Evolutionary conservation across 1,140 invertebrate genomes (phyloP).

Genomic region (Mycetomoellerius zeteki): DNA sequence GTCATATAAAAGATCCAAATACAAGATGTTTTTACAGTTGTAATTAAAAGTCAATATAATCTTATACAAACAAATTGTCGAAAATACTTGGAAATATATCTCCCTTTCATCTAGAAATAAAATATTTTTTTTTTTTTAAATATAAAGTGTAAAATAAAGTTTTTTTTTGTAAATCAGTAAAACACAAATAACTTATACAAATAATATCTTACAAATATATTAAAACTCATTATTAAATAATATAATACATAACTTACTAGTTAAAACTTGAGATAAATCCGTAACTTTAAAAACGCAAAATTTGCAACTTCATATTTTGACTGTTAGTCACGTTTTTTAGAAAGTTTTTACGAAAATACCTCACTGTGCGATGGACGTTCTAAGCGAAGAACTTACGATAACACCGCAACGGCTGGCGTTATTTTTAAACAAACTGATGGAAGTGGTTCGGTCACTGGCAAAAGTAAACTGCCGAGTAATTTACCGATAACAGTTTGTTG

Average conservation of each 20-base stretch:
- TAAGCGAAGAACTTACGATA: constrained; percentile 59
- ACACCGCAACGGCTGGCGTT: constrained; percentile 38
- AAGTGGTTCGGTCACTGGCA: constrained; percentile 46
- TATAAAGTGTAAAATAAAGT: neutral
- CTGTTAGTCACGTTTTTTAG: neutral
- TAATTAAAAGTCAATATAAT: neutral
- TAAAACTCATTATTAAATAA: neutral
- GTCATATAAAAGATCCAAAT: neutral
- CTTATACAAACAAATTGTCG: neutral
- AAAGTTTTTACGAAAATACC: constrained; percentile 23
- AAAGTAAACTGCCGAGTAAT: constrained; percentile 36
- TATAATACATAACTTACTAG: neutral
- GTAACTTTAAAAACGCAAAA: neutral
- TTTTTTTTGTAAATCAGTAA: neutral
- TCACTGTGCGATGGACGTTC: constrained; percentile 4
- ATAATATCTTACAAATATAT: too few relatives aligned
- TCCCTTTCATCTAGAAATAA: neutral
- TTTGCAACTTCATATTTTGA: neutral
- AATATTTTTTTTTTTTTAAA: neutral
- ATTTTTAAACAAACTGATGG: constrained; percentile 56
- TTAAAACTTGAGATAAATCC: neutral
- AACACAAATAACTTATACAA: neutral
- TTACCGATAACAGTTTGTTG: constrained; percentile 60
- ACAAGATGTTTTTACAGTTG: neutral
- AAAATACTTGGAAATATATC: neutral